Percentiles rank a stretch among this genome's conserved stretches.
These are phyloP conservation scores for Phalanger gymnotis DNA, from an alignment of 2,797 vertebrate genomes.

Conservation along the genomic window DNA sequence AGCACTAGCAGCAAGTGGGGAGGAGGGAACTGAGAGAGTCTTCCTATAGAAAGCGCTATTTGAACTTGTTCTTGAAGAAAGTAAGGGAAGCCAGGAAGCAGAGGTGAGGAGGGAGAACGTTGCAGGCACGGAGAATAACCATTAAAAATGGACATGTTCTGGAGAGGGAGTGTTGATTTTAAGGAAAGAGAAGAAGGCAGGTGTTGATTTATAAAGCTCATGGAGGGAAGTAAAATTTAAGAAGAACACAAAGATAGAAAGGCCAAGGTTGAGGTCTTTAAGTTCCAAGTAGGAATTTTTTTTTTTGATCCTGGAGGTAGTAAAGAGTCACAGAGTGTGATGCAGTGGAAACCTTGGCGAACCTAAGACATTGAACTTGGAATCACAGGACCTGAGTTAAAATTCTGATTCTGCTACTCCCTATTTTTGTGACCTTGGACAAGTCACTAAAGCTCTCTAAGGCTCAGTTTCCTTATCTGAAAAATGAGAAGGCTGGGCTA, in stretches of 20 bases:
- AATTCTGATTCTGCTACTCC: neutral
- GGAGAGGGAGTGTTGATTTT: neutral
- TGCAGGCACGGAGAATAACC: neutral
- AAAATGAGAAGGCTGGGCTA: neutral
- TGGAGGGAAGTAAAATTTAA: neutral
- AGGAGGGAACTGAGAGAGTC: neutral
- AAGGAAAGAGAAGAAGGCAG: neutral
- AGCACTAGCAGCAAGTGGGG: neutral
- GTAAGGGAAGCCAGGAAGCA: neutral
- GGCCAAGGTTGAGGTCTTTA: neutral
- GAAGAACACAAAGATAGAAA: neutral
- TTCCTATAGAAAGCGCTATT: neutral
- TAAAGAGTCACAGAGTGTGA: neutral
- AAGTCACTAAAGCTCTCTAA: neutral
- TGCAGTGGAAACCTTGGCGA: no score
- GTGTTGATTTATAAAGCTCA: neutral
- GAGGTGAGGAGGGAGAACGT: neutral
- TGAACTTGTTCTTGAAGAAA: neutral
- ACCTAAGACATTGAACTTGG: neutral
- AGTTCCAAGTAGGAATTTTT: neutral
- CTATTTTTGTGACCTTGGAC: neutral
- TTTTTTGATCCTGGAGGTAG: neutral
- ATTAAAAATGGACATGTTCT: neutral
- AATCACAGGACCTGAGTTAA: neutral
- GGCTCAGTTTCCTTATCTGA: neutral